Conservation (phyloP, 2,797 vertebrate species). For the Pseudochirops cupreus region DNA sequence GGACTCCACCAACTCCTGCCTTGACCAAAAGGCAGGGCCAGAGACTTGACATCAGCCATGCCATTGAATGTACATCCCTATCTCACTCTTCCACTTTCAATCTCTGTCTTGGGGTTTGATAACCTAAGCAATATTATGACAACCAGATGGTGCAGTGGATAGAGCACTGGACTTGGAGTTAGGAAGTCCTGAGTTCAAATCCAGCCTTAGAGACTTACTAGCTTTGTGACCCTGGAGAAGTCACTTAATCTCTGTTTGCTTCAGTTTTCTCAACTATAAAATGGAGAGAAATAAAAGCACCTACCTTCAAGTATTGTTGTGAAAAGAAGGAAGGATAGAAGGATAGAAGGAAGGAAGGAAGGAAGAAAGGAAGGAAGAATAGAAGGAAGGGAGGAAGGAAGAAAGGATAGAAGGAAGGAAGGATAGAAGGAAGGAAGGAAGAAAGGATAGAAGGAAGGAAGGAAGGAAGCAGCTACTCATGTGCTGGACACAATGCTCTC, state of each 20-base stretch:
- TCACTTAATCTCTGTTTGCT: not conserved
- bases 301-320: not conserved
- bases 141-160: not conserved
- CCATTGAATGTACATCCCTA: not conserved
- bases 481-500: not conserved
- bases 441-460: not conserved
- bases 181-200: not conserved
- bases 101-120: not conserved
- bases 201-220: not conserved
- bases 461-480: not conserved
- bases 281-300: not conserved
- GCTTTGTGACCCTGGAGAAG: not conserved
- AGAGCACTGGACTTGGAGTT: not conserved
- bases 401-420: not conserved
- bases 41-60: not conserved
- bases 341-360: no score
- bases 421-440: not conserved
- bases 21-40: not conserved
- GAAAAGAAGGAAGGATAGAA: not conserved
- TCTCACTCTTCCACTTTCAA: not conserved
- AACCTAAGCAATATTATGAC: not conserved
- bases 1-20: not conserved
- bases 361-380: no score
- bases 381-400: not conserved
- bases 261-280: not conserved